These are phyloP conservation scores for Chesias legatella DNA, from an alignment of 2,888 invertebrate genomes.

Conservation along the genomic window DNA sequence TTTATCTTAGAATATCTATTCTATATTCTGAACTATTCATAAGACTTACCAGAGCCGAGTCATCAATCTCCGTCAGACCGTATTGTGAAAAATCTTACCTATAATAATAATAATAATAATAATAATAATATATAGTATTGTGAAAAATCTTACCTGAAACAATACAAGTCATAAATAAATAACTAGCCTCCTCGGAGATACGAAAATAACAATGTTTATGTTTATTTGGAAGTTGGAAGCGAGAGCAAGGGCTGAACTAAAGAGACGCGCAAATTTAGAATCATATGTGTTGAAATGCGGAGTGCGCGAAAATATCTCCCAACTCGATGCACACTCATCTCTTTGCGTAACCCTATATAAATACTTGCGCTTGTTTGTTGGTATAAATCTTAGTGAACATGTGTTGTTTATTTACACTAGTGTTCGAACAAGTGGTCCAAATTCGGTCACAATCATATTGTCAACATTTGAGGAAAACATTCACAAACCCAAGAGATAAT, in stretches of 20 bases:
- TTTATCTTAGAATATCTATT: too few relatives aligned
- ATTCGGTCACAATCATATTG: too few relatives aligned
- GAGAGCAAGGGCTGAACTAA: conserved; percentile 11
- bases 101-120: conserved; percentile 43
- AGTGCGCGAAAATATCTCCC: conserved; percentile 56
- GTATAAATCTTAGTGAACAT: too few relatives aligned
- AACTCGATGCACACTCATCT: conserved; percentile 41
- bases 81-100: conserved; percentile 42
- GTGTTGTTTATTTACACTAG: too few relatives aligned
- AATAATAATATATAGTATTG: too few relatives aligned
- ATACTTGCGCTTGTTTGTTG: too few relatives aligned
- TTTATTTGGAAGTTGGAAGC: conserved; percentile 13
- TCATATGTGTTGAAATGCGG: conserved; percentile 17
- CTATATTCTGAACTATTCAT: conserved; percentile 4
- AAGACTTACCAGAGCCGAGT: conserved; percentile 7
- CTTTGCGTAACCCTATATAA: conserved; percentile 20
- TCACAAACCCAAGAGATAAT: too few relatives aligned
- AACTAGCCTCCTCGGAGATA: conserved; percentile 39
- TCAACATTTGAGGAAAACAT: too few relatives aligned
- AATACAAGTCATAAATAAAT: conserved; percentile 36
- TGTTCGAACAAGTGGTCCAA: too few relatives aligned
- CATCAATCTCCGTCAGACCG: conserved; percentile 2
- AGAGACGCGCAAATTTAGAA: conserved; percentile 14
- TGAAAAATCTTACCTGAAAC: conserved; percentile 52
- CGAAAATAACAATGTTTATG: conserved; percentile 28